Percentiles rank a stretch among this genome's conserved stretches.
Evolutionary conservation across 2,797 vertebrate genomes (phyloP).

Genomic region (Loriculus beryllinus): DNA sequence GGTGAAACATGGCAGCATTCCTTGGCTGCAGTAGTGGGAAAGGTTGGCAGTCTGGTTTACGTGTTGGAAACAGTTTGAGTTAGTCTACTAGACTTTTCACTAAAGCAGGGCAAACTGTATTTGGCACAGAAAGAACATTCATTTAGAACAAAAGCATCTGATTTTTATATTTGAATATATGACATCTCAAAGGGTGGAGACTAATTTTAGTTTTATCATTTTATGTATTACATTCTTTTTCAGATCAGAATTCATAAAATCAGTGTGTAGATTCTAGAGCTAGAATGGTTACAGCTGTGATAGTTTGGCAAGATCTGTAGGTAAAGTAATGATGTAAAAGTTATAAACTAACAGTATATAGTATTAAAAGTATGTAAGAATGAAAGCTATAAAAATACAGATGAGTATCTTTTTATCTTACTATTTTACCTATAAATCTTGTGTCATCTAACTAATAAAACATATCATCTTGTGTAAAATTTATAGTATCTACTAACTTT

Average conservation of each 20-base stretch:
- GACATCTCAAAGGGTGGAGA: background rate
- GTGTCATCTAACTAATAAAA: background rate
- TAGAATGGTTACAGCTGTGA: background rate
- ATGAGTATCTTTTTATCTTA: background rate
- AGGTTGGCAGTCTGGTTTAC: background rate
- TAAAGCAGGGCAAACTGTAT: background rate
- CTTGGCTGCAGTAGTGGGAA: background rate
- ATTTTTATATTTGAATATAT: background rate
- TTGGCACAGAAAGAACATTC: background rate
- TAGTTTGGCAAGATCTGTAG: constrained; percentile 32
- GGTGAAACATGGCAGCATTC: background rate
- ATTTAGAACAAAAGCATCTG: background rate
- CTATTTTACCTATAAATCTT: constrained; percentile 35
- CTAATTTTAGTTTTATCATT: background rate
- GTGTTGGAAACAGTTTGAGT: background rate
- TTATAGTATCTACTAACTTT: background rate
- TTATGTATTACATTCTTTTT: background rate
- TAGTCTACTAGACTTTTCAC: background rate
- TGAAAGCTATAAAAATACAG: background rate
- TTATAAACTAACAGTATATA: background rate
- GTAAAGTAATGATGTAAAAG: background rate
- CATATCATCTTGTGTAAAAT: background rate
- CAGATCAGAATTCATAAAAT: constrained; percentile 22
- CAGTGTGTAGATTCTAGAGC: constrained; percentile 17
- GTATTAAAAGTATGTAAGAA: background rate